Conservation (phyloP, 2,888 invertebrate genomes). For the Tiliacea aurago region DNA sequence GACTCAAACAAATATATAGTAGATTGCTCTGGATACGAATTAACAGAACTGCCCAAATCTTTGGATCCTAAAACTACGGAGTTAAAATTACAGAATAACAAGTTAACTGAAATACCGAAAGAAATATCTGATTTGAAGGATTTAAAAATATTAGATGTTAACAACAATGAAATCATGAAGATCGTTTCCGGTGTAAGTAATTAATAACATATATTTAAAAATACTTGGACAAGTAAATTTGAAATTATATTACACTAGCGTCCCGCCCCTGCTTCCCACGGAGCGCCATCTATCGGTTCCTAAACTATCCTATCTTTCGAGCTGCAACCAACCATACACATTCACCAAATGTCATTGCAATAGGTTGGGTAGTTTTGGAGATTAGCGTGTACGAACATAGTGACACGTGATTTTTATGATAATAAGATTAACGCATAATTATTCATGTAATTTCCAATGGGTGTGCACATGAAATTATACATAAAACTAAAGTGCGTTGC, state of each 20-base stretch:
- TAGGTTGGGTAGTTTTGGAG: too few species aligned
- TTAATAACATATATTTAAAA: background rate
- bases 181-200: constrained; percentile 83
- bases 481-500: background rate
- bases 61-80: constrained; percentile 81
- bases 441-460: background rate
- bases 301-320: too few species aligned
- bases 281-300: too few species aligned
- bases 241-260: background rate
- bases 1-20: constrained; percentile 77
- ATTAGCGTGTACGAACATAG: too few species aligned
- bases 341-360: too few species aligned
- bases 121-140: constrained; percentile 79
- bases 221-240: background rate
- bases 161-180: constrained; percentile 82
- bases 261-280: too few species aligned
- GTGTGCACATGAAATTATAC: background rate
- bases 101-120: constrained; percentile 83
- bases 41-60: constrained; percentile 87
- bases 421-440: background rate
- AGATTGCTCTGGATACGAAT: constrained; percentile 87
- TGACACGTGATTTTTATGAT: too few species aligned
- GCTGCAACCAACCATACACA: too few species aligned
- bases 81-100: constrained; percentile 84
- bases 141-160: constrained; percentile 81